phyloP scores from a whole-genome alignment of 1,140 invertebrate genomes.

The Neuroterus valhalla region DNA sequence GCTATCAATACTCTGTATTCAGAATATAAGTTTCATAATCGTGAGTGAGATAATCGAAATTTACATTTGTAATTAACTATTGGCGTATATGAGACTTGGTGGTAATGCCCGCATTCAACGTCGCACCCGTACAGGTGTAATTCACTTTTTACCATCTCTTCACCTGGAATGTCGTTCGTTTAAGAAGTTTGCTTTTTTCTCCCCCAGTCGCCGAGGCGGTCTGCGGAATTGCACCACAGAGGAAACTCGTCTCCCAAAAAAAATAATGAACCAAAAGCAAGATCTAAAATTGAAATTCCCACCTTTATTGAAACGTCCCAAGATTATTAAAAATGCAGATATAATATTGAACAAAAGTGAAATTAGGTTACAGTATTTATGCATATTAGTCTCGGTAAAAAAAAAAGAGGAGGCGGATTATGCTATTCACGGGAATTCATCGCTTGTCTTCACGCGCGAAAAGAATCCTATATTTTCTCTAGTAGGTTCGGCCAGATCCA shows the following conservation, averaged over 20 bases:
- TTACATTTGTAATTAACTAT: not conserved
- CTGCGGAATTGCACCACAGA: conserved; percentile 1
- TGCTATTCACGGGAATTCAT: conserved; percentile 8
- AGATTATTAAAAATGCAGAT: not conserved
- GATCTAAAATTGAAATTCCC: not conserved
- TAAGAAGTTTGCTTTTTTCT: conserved; percentile 35
- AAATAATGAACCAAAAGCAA: not conserved
- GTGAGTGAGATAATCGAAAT: not conserved
- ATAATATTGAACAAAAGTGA: not conserved
- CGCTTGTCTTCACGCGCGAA: conserved; percentile 26
- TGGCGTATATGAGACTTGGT: conserved; percentile 11
- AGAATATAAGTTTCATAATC: too few species aligned
- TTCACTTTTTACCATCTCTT: conserved; percentile 40
- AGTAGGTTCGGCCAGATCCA: conserved; percentile 43
- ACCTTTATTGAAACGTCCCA: not conserved
- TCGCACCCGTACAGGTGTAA: conserved; percentile 28
- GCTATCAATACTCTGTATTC: too few species aligned
- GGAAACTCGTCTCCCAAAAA: not conserved
- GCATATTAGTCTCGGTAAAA: not conserved
- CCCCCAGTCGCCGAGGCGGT: conserved; percentile 28
- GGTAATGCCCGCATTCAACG: conserved; percentile 3
- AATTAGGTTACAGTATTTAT: not conserved
- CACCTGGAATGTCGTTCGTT: conserved; percentile 25
- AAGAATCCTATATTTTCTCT: conserved; percentile 53
- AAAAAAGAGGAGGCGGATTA: not conserved